A percentile compares a stretch with the other conserved stretches of the same genome.
phyloP scores from a whole-genome alignment of 2,888 invertebrate genomes.

The Agonum fuliginosum region DNA sequence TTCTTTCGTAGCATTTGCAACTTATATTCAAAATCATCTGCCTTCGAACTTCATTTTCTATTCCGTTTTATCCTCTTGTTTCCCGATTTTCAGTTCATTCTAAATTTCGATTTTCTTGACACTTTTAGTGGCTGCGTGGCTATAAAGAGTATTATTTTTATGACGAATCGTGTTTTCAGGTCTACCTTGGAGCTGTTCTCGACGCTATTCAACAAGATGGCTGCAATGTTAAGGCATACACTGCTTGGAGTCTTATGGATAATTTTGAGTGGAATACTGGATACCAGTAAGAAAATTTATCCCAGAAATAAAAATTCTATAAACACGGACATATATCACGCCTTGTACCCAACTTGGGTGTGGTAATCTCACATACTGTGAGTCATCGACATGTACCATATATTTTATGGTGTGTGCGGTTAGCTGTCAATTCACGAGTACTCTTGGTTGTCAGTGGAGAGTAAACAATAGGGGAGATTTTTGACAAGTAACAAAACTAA shows the following conservation, averaged over 20 bases:
- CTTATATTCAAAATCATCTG: constrained; percentile 47
- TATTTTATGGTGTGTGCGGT: too few relatives aligned
- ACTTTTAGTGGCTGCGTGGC: constrained; percentile 42
- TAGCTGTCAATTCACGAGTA: too few relatives aligned
- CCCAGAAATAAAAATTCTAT: too few relatives aligned
- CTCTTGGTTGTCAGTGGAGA: too few relatives aligned
- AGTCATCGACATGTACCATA: too few relatives aligned
- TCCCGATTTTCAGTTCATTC: constrained; percentile 43
- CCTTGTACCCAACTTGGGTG: too few relatives aligned
- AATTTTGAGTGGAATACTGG: constrained; percentile 86
- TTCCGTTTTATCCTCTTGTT: constrained; percentile 41
- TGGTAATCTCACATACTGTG: too few relatives aligned
- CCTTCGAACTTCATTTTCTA: constrained; percentile 35
- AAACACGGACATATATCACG: too few relatives aligned
- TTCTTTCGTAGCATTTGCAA: constrained; percentile 17
- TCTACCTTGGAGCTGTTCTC: constrained; percentile 71
- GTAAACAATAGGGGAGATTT: too few relatives aligned
- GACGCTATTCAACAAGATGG: constrained; percentile 74
- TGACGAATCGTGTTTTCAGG: constrained; percentile 57
- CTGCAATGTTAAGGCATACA: constrained; percentile 78
- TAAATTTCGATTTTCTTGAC: constrained; percentile 39
- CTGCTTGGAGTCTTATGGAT: constrained; percentile 84
- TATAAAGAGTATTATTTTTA: constrained; percentile 55
- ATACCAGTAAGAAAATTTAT: constrained; percentile 80
- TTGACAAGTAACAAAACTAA: too few relatives aligned